Evolutionary conservation across 2,113 vertebrate species (phyloP).

Genomic region (Catharus bicknelli): DNA sequence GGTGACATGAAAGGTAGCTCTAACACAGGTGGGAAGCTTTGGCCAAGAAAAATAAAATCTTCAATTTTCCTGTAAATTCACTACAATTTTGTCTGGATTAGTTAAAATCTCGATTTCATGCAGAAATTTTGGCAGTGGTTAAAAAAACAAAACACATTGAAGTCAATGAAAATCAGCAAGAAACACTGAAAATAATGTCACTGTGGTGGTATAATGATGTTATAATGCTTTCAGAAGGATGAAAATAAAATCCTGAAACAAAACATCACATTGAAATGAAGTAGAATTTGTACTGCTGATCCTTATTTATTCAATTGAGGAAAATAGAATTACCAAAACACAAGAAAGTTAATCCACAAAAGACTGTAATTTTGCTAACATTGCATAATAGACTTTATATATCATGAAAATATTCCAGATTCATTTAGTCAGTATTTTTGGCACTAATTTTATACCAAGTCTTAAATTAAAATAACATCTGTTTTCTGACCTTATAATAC

Average conservation of each 20-base stretch:
- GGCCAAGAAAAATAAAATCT: background rate
- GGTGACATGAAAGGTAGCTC: background rate
- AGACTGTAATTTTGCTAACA: background rate
- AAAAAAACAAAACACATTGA: background rate
- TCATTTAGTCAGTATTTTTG: slow-evolving; percentile 6
- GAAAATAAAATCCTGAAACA: background rate
- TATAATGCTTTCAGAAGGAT: background rate
- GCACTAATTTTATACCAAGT: slow-evolving; percentile 5
- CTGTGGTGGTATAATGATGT: background rate
- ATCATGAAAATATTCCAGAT: slow-evolving; percentile 10
- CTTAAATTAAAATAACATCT: slow-evolving; percentile 54
- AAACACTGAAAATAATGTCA: background rate
- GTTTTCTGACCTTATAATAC: slow-evolving; percentile 50
- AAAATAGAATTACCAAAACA: slow-evolving; percentile 10
- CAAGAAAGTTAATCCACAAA: background rate
- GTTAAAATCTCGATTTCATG: background rate
- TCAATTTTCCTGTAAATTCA: background rate
- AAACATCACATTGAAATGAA: background rate
- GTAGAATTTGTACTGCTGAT: background rate
- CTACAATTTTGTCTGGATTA: background rate
- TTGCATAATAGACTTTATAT: background rate
- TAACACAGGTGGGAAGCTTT: background rate
- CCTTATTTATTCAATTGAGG: background rate
- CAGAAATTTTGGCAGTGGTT: background rate
- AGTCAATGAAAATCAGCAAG: background rate